Conservation (phyloP, 1,140 invertebrate genomes). For the Drosophila oshimai region DNA sequence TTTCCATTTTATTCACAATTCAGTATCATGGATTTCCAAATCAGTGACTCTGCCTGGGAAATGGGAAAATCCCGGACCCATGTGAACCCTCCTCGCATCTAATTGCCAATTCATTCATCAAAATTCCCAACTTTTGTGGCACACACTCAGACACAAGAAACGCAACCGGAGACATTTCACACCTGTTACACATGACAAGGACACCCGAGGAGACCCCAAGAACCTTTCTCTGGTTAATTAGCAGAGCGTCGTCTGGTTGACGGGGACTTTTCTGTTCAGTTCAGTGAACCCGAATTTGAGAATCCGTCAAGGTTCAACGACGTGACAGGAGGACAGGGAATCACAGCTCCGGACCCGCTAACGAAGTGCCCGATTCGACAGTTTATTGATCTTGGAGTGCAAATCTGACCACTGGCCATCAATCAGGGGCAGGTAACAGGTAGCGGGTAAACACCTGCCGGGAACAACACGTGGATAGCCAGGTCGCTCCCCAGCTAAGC, state of each 20-base stretch:
- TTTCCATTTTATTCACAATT: background rate
- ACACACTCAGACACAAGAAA: constrained; percentile 12
- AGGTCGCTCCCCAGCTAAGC: constrained; percentile 28
- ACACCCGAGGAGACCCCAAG: background rate
- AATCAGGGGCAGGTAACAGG: constrained; percentile 41
- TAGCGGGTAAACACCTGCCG: constrained; percentile 51
- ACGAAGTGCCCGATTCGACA: constrained; percentile 37
- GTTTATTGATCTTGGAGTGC: constrained; percentile 58
- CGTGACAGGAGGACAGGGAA: constrained; percentile 11
- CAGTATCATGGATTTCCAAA: constrained; percentile 7
- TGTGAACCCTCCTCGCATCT: background rate
- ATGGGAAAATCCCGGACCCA: background rate
- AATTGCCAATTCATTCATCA: constrained; percentile 39
- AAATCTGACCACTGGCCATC: constrained; percentile 61
- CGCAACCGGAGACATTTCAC: constrained; percentile 37
- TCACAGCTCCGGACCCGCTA: constrained; percentile 22
- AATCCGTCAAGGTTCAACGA: constrained; percentile 36
- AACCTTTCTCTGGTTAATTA: constrained; percentile 54
- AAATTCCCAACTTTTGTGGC: constrained; percentile 28
- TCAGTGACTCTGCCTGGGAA: background rate
- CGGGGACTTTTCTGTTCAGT: constrained; percentile 48
- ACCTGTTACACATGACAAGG: constrained; percentile 52
- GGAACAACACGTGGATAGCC: constrained; percentile 10
- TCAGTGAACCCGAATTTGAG: constrained; percentile 56
- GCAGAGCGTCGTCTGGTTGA: constrained; percentile 32